Evolutionary conservation across 2,797 vertebrate genomes (phyloP).

Genomic region (Myripristis jacobus): DNA sequence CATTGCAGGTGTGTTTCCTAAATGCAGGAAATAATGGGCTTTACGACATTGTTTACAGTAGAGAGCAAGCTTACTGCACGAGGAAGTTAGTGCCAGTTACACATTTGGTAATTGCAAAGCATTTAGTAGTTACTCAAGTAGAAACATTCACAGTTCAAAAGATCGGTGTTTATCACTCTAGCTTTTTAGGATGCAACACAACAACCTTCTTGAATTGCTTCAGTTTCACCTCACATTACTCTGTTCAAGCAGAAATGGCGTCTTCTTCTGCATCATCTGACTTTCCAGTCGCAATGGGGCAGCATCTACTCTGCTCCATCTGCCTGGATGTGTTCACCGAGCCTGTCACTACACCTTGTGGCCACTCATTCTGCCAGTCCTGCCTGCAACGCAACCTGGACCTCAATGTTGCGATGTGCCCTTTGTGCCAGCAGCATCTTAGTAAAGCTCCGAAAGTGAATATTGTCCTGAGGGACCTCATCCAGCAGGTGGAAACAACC

Average conservation of each 20-base stretch:
- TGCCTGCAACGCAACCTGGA: slow-evolving; percentile 17
- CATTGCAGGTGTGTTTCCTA: no score
- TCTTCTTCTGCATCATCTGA: background rate
- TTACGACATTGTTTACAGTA: no score
- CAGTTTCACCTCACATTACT: no score
- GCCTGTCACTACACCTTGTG: slow-evolving; percentile 74
- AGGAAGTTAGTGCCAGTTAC: no score
- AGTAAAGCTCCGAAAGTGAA: slow-evolving; percentile 7
- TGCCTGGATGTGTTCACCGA: slow-evolving; percentile 58
- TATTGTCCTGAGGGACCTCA: slow-evolving; percentile 56
- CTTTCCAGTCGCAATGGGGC: background rate
- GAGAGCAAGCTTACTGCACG: no score
- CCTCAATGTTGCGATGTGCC: slow-evolving; percentile 1
- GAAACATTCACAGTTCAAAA: no score
- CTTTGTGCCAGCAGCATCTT: slow-evolving; percentile 59
- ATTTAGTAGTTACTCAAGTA: no score
- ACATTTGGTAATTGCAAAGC: no score
- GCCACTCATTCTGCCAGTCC: slow-evolving; percentile 72
- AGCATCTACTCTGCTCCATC: slow-evolving; percentile 70
- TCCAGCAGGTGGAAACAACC: slow-evolving; percentile 18
- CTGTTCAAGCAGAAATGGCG: slow-evolving; percentile 50
- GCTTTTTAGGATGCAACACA: no score
- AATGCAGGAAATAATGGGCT: no score
- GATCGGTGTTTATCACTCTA: no score
- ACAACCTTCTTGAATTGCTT: no score